These are phyloP conservation scores for Cherax destructor DNA, from an alignment of 1,140 invertebrate genomes.

Conservation along the genomic window DNA sequence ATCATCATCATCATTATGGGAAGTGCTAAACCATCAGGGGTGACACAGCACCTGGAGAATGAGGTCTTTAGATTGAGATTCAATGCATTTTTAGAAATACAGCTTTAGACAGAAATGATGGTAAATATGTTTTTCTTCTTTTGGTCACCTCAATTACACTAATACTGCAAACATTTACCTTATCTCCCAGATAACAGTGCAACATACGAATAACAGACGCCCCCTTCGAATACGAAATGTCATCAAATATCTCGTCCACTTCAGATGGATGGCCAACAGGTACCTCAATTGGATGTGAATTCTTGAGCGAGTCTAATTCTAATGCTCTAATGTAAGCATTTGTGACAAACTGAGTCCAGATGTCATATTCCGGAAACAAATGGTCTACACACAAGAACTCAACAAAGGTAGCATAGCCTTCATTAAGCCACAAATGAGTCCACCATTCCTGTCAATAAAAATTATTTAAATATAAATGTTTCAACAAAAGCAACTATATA, in stretches of 20 bases:
- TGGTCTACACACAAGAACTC: constrained; percentile 82
- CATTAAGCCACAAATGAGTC: constrained; percentile 88
- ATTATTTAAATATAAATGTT: not conserved
- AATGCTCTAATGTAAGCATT: constrained; percentile 82
- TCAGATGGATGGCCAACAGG: constrained; percentile 91
- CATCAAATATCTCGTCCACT: constrained; percentile 96
- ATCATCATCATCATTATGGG: no score
- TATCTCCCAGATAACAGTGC: constrained; percentile 95
- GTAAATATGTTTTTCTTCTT: not conserved
- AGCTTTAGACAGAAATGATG: no score
- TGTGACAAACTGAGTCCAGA: constrained; percentile 94
- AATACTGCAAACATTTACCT: constrained; percentile 74
- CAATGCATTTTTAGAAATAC: no score
- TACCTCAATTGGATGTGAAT: constrained; percentile 93
- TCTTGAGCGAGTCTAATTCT: constrained; percentile 91
- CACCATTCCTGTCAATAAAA: constrained; percentile 78
- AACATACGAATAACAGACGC: constrained; percentile 97
- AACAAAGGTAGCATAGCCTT: constrained; percentile 94
- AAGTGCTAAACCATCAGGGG: no score
- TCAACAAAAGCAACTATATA: no score
- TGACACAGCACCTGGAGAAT: no score
- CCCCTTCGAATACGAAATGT: constrained; percentile 96
- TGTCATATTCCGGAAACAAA: constrained; percentile 93
- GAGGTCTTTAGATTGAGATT: no score
- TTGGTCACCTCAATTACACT: not conserved